A percentile compares a stretch with the other conserved stretches of the same genome.
phyloP scores from a whole-genome alignment of 2,888 invertebrate genomes.

The Pristionchus entomophagus region DNA sequence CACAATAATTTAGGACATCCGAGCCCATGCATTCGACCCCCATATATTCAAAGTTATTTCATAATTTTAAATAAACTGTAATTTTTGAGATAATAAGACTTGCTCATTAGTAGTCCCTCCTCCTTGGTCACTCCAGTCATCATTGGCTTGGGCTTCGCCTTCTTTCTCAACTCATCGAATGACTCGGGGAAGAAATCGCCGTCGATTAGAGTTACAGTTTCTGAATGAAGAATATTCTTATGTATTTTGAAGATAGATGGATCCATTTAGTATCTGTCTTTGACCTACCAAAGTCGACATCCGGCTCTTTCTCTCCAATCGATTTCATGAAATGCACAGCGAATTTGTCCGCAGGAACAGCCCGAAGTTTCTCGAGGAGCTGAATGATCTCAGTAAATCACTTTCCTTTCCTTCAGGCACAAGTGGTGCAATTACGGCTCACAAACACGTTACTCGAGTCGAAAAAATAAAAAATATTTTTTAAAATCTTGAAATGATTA shows the following conservation, averaged over 20 bases:
- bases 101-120: constrained; percentile 38
- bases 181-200: constrained; percentile 33
- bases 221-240: not conserved
- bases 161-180: constrained; percentile 15
- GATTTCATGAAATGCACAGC: not conserved
- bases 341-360: not conserved
- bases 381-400: no score
- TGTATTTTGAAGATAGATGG: not conserved
- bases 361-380: not conserved
- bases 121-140: constrained; percentile 31
- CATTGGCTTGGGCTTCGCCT: constrained; percentile 27
- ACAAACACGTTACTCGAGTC: no score
- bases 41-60: no score
- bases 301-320: not conserved
- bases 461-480: no score
- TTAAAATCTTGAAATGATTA: no score
- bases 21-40: no score
- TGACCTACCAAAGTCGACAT: constrained; percentile 49
- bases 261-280: constrained; percentile 45
- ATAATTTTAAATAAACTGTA: not conserved
- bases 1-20: no score
- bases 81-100: no score
- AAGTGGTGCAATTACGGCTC: no score
- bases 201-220: not conserved
- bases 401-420: no score